phyloP scores from a whole-genome alignment of 2,113 vertebrate genomes.

The Caracal caracal region DNA sequence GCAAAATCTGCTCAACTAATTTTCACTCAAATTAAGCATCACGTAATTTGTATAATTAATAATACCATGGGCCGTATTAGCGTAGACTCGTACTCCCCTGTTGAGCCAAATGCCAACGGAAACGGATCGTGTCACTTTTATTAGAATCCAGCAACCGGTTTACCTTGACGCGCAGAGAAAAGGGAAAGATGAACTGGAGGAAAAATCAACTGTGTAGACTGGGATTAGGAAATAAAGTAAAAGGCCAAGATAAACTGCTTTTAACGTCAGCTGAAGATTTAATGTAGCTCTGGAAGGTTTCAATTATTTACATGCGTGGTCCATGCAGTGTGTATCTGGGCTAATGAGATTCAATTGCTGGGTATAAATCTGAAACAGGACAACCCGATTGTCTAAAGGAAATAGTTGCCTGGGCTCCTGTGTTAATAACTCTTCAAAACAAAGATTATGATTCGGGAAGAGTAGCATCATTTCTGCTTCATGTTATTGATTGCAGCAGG shows the following conservation, averaged over 20 bases:
- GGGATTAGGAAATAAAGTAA: constrained; percentile 80
- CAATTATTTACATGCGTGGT: constrained; percentile 82
- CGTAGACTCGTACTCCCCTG: not conserved
- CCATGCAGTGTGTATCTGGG: constrained; percentile 73
- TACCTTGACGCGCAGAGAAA: constrained; percentile 45
- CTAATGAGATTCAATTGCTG: constrained; percentile 83
- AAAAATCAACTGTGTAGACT: constrained; percentile 72
- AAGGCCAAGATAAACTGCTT: constrained; percentile 78
- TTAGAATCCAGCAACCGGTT: constrained; percentile 64
- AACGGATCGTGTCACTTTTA: constrained; percentile 68
- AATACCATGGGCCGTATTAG: not conserved
- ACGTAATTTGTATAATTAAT: not conserved
- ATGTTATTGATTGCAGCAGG: not conserved
- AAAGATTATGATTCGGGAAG: not conserved
- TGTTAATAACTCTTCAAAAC: constrained; percentile 46
- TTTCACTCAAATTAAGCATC: not conserved
- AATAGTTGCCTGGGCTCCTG: constrained; percentile 33
- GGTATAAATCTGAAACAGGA: constrained; percentile 74
- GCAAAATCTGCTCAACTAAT: not conserved
- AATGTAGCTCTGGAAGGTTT: constrained; percentile 74
- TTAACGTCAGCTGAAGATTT: constrained; percentile 79
- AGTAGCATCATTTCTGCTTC: not conserved
- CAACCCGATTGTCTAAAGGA: constrained; percentile 58
- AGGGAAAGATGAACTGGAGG: constrained; percentile 78
- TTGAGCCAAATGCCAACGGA: constrained; percentile 64